Conservation (phyloP, 2,113 vertebrate genomes). For the Urocitellus parryii region DNA sequence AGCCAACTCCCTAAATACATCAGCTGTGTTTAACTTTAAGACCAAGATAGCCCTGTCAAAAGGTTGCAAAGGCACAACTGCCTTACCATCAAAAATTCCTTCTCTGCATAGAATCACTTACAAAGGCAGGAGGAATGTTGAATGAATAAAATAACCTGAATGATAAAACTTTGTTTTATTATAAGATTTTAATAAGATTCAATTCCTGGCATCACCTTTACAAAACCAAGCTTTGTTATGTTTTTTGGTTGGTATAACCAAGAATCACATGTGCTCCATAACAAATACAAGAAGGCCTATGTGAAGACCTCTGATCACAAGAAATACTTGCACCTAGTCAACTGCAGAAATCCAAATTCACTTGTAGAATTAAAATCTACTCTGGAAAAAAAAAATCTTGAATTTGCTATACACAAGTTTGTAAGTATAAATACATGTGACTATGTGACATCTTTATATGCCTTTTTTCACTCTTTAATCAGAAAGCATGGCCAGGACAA, state of each 20-base stretch:
- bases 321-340: not conserved
- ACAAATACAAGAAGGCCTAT: not conserved
- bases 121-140: not conserved
- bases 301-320: not conserved
- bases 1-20: not conserved
- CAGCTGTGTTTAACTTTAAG: not conserved
- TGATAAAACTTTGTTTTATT: not conserved
- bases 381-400: not conserved
- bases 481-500: not conserved
- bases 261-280: not conserved
- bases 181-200: not conserved
- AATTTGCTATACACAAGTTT: not conserved
- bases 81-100: not conserved
- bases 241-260: not conserved
- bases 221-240: not conserved
- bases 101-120: not conserved
- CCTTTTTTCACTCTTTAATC: not conserved
- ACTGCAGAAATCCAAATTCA: not conserved
- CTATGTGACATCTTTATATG: not conserved
- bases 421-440: not conserved
- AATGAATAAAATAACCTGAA: not conserved
- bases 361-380: slow-evolving; percentile 46
- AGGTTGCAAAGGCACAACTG: not conserved
- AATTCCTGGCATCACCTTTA: not conserved
- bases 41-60: not conserved